phyloP scores from a whole-genome alignment of 2,113 vertebrate genomes.

The Coptodon bakossiorum region DNA sequence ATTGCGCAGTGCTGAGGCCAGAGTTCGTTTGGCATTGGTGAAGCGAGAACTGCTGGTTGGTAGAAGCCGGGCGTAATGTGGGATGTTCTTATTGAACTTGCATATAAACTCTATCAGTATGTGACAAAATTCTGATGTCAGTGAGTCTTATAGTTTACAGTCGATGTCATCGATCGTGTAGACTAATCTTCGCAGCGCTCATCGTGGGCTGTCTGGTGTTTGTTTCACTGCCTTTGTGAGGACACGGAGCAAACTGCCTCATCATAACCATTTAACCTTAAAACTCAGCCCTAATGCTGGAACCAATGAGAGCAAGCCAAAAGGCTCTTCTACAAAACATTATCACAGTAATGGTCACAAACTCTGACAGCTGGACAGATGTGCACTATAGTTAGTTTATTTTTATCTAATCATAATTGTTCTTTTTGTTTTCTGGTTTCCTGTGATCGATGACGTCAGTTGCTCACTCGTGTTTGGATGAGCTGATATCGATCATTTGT shows the following conservation, averaged over 20 bases:
- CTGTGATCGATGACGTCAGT: not conserved
- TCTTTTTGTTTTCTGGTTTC: not conserved
- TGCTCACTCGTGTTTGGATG: not conserved
- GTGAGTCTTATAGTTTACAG: not conserved
- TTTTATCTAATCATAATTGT: not conserved
- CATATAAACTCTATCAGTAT: not conserved
- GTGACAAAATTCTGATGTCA: not conserved
- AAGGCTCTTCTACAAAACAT: not conserved
- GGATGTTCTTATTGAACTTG: not conserved
- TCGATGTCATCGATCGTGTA: not conserved
- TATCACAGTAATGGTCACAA: not conserved
- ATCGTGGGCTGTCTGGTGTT: not conserved
- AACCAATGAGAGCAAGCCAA: not conserved
- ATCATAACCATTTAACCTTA: not conserved
- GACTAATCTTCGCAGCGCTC: not conserved
- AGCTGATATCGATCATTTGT: not conserved
- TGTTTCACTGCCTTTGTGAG: not conserved
- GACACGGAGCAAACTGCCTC: not conserved
- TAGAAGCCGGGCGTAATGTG: not conserved
- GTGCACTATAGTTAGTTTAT: not conserved
- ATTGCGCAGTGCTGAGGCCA: not conserved
- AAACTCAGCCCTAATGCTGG: not conserved
- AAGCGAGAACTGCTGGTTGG: not conserved
- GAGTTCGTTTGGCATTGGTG: not conserved
- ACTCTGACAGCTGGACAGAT: not conserved